Evolutionary conservation across 2,888 invertebrate genomes (phyloP).

Genomic region (Nomada fabriciana): DNA sequence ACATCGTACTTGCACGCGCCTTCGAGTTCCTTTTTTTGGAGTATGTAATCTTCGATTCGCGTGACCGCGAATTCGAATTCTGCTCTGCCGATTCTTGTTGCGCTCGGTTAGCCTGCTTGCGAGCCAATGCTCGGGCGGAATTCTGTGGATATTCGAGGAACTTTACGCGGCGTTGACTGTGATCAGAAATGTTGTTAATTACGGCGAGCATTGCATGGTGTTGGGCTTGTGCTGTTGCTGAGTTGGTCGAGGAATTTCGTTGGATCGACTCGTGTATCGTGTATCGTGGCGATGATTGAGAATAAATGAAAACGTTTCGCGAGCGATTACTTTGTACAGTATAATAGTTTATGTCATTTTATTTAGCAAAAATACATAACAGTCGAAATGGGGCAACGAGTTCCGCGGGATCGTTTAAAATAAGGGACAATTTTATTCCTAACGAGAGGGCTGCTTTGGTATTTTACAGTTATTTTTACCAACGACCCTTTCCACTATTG

Average conservation of each 20-base stretch:
- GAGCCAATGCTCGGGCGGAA: too few relatives aligned
- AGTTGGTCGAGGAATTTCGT: too few relatives aligned
- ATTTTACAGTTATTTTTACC: neutral
- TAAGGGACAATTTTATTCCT: constrained; percentile 4
- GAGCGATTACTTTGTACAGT: neutral
- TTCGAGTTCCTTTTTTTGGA: constrained; percentile 4
- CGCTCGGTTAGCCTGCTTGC: too few relatives aligned
- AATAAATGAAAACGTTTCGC: too few relatives aligned
- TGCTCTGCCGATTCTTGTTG: neutral
- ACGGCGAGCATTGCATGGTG: too few relatives aligned
- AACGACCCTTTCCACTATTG: neutral
- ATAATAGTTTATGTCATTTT: neutral
- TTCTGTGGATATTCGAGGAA: too few relatives aligned
- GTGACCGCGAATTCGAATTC: neutral
- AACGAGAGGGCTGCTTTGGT: neutral
- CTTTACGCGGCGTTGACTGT: too few relatives aligned
- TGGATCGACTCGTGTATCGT: too few relatives aligned
- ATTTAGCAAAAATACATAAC: constrained; percentile 23
- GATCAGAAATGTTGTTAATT: too few relatives aligned
- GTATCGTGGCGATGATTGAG: too few relatives aligned
- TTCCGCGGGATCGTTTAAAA: neutral
- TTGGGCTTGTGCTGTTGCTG: too few relatives aligned
- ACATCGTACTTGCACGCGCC: constrained; percentile 1
- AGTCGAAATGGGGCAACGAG: neutral
- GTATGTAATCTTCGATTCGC: neutral